Base-by-base conservation (phyloP, 2,888 invertebrate genomes). In the Microchrysa polita region DNA sequence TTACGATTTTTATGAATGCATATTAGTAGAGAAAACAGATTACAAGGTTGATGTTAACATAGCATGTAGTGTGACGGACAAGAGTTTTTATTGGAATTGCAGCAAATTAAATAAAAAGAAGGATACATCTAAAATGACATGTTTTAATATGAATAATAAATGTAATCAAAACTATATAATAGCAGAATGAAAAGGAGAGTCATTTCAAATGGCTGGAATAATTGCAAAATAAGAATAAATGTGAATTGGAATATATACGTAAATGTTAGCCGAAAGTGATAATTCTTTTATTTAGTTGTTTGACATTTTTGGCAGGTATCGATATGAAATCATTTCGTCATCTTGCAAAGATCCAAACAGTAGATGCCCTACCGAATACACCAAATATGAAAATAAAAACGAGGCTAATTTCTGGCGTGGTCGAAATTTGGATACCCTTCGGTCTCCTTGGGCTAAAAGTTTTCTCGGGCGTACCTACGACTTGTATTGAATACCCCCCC, bases 11-110 rank as follows among this genome's bases (percentile, higher is more conserved):
- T 40, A 61, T 14, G 18, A 44, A 61, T 65, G 42, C 18, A 12
- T 20, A 12, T n/a, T n/a, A n/a, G n/a, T n/a, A n/a, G 9, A 18
- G 42, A 18, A 34, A 9, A 65, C n/a, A 10, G n/a, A 20, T 48
- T 23, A 23, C 14, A 53, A 67, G 52, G 22, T 52, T 67, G 53
- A 67, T 67, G 67, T 67, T 67, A 67, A 67, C 67, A 67, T 67
- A 67, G 22, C 23, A 27, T 22, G n/a, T 52, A 67, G 53, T 53
- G 53, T 52, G 27, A 59, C n/a, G 10, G 48, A 2, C 48, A 48
- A 40, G 18, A 20, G 55, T 55, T 34, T 61, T 61, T 40, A 61
- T 61, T 42, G 42, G 34, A 61, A 61, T 61, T 61, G 61, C 40
- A 40, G 16, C 55, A n/a, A 20, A 55, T 16, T 34, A 34, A 34